Evolutionary conservation across 1,140 invertebrate genomes (phyloP).

Genomic region (Heterodera carotae): DNA sequence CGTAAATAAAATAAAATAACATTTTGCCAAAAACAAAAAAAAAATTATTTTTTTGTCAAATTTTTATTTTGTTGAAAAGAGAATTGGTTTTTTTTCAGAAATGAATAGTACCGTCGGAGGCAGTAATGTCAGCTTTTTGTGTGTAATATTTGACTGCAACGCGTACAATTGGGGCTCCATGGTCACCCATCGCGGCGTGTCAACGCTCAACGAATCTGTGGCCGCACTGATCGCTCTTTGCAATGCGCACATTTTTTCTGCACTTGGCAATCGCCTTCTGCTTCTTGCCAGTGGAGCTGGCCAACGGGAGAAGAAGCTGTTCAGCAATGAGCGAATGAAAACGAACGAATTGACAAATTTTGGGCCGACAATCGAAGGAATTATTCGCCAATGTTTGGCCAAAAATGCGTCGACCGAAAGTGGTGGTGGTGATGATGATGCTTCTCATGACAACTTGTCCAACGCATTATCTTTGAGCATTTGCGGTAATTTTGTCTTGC

Average conservation of each 20-base stretch:
- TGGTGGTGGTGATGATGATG: background rate
- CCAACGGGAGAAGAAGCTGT: slow-evolving; percentile 47
- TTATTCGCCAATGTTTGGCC: slow-evolving; percentile 13
- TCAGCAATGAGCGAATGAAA: slow-evolving; percentile 19
- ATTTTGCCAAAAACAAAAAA: too few relatives aligned
- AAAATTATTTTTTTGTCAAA: too few relatives aligned
- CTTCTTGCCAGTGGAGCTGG: slow-evolving; percentile 33
- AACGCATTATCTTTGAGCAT: slow-evolving; percentile 37
- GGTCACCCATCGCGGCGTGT: slow-evolving; percentile 23
- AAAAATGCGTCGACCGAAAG: background rate
- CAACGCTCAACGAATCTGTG: slow-evolving; percentile 29
- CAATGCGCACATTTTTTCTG: slow-evolving; percentile 41
- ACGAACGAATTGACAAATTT: slow-evolving; percentile 1
- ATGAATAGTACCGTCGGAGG: background rate
- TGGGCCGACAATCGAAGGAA: slow-evolving; percentile 22
- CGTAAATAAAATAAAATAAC: too few relatives aligned
- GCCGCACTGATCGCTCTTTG: slow-evolving; percentile 45
- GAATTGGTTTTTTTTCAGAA: too few relatives aligned
- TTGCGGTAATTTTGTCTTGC: slow-evolving; percentile 34
- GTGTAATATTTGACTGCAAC: slow-evolving; percentile 48
- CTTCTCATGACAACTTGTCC: slow-evolving; percentile 41
- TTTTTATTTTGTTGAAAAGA: too few relatives aligned
- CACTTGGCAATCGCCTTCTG: slow-evolving; percentile 40
- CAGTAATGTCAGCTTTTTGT: slow-evolving; percentile 33
- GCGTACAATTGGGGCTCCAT: slow-evolving; percentile 44